Percentiles rank a stretch among this genome's conserved stretches.
phyloP scores from a whole-genome alignment of 2,797 vertebrate genomes.

The Pogoniulus pusillus region DNA sequence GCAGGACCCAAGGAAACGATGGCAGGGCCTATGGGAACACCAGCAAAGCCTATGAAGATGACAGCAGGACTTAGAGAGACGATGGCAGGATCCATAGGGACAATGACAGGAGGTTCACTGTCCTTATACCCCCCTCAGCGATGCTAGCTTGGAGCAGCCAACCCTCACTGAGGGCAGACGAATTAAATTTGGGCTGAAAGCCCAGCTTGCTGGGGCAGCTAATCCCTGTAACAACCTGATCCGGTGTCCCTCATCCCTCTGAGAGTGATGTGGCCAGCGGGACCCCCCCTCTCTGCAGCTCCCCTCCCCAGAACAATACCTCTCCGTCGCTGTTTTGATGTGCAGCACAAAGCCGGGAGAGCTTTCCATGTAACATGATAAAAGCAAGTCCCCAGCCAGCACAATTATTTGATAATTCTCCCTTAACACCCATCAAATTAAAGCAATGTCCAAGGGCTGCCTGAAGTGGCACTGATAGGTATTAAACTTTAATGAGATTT shows the following conservation, averaged over 20 bases:
- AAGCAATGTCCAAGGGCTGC: slow-evolving; percentile 73
- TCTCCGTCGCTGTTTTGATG: slow-evolving; percentile 14
- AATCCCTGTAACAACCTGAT: background rate
- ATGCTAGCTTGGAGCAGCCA: background rate
- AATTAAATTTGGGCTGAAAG: background rate
- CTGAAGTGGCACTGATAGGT: slow-evolving; percentile 74
- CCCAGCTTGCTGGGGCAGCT: background rate
- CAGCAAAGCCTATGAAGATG: background rate
- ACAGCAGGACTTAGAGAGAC: background rate
- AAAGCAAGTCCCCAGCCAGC: slow-evolving; percentile 71
- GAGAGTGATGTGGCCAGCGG: background rate
- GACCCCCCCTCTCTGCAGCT: background rate
- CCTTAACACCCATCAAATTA: slow-evolving; percentile 79
- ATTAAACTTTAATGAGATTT: slow-evolving; percentile 84
- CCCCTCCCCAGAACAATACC: slow-evolving; percentile 21
- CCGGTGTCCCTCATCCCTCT: background rate
- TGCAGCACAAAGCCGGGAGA: slow-evolving; percentile 29
- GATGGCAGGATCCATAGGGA: background rate
- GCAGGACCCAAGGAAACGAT: background rate
- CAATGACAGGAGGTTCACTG: background rate
- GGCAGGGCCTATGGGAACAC: background rate
- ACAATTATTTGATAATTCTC: slow-evolving; percentile 75
- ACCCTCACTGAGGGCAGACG: background rate
- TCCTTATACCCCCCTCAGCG: background rate
- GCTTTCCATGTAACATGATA: slow-evolving; percentile 52